These are phyloP conservation scores for Euphonia xanthogaster DNA, from an alignment of 2,797 vertebrate species.

Conservation along the genomic window DNA sequence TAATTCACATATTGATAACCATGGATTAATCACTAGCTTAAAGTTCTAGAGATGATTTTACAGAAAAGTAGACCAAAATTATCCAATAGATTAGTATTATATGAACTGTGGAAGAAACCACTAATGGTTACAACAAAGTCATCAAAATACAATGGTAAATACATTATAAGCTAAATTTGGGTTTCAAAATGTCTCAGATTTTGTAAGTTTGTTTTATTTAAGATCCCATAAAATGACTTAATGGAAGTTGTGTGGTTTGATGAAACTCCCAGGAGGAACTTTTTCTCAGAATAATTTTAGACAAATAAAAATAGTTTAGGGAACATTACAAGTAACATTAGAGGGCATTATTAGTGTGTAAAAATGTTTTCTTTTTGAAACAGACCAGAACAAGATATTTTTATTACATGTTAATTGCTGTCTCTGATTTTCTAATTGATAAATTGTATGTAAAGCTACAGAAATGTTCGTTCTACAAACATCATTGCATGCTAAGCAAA, in stretches of 20 bases:
- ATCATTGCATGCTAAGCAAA: background rate
- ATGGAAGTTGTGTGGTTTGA: background rate
- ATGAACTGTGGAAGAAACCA: background rate
- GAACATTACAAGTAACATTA: background rate
- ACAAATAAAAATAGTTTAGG: background rate
- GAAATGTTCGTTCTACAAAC: background rate
- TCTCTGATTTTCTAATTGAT: background rate
- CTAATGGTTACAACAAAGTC: background rate
- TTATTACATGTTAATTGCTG: background rate
- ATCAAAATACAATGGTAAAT: background rate
- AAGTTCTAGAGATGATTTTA: background rate
- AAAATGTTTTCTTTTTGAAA: slow-evolving; percentile 23
- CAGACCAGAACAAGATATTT: background rate
- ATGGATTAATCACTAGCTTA: background rate
- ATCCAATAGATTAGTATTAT: background rate
- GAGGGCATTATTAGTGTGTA: background rate
- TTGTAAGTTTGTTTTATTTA: background rate
- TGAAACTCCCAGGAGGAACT: background rate
- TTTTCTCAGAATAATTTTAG: background rate
- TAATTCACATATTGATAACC: background rate
- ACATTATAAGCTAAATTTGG: background rate
- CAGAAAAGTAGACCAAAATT: background rate
- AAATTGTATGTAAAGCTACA: background rate
- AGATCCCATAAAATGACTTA: background rate
- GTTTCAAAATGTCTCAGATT: background rate